These are phyloP conservation scores for Agrotis clavis DNA, from an alignment of 2,888 invertebrate species.

Conservation along the genomic window DNA sequence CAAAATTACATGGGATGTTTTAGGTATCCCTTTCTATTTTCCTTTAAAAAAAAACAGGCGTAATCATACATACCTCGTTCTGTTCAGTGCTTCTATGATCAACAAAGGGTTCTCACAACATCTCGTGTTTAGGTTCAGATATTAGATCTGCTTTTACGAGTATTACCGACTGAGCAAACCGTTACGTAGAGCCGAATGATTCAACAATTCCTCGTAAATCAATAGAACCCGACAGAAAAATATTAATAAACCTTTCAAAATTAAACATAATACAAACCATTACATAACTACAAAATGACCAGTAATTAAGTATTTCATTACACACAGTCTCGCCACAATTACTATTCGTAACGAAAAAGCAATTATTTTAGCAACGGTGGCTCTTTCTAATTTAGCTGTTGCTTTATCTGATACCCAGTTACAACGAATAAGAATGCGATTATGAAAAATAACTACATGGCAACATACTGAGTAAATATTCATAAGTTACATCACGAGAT, in stretches of 20 bases:
- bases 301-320: conserved; percentile 56
- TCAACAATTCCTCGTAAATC: conserved; percentile 11
- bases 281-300: conserved; percentile 29
- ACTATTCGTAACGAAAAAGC: conserved; percentile 65
- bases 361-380: conserved; percentile 62
- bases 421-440: conserved; percentile 78
- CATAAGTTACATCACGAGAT: conserved; percentile 80
- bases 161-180: neutral
- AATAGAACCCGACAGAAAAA: conserved; percentile 20
- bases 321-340: conserved; percentile 60
- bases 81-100: neutral
- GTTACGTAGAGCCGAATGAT: conserved; percentile 14
- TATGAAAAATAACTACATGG: conserved; percentile 82
- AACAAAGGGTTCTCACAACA: too few relatives aligned
- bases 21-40: too few relatives aligned
- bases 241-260: conserved; percentile 32
- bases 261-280: conserved; percentile 20
- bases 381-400: conserved; percentile 67
- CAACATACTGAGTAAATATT: conserved; percentile 75
- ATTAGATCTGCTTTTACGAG: neutral
- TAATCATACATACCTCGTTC: too few relatives aligned
- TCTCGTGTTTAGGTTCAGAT: too few relatives aligned
- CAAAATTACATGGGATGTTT: too few relatives aligned
- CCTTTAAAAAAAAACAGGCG: too few relatives aligned
- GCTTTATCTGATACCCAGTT: conserved; percentile 73